Conservation (phyloP, 2,113 vertebrate genomes). For the Pundamilia nyererei region DNA sequence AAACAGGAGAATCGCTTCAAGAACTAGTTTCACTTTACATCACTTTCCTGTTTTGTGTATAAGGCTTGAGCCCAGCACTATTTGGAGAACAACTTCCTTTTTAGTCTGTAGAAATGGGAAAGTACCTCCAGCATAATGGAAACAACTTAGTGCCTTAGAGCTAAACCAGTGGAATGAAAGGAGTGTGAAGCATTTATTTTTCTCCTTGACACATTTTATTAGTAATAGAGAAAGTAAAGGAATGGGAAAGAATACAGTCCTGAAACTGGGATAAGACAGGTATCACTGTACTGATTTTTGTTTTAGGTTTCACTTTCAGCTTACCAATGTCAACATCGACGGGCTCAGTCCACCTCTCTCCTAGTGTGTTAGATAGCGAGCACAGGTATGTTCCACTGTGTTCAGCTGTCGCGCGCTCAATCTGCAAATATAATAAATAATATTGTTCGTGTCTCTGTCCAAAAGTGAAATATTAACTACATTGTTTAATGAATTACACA, state of each 20-base stretch:
- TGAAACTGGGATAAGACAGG: not conserved
- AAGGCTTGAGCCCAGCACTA: not conserved
- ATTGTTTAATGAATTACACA: not conserved
- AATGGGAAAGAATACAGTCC: not conserved
- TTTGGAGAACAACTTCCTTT: slow-evolving; percentile 57
- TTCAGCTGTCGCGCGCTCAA: slow-evolving; percentile 40
- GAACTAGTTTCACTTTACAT: slow-evolving; percentile 60
- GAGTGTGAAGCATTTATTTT: not conserved
- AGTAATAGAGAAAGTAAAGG: not conserved
- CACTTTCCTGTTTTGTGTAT: slow-evolving; percentile 47
- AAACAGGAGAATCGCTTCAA: not conserved
- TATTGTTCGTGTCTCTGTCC: not conserved
- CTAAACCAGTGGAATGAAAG: slow-evolving; percentile 21
- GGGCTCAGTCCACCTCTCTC: slow-evolving; percentile 76
- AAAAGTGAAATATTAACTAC: not conserved
- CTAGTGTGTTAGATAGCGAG: slow-evolving; percentile 69
- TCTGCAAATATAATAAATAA: slow-evolving; percentile 39
- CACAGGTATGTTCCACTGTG: slow-evolving; percentile 76
- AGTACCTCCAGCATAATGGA: slow-evolving; percentile 61
- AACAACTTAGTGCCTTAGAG: slow-evolving; percentile 22
- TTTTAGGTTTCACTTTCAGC: not conserved
- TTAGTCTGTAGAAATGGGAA: slow-evolving; percentile 57
- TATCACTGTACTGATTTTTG: not conserved
- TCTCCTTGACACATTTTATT: not conserved
- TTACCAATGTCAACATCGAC: slow-evolving; percentile 76